A percentile compares a stretch with the other conserved stretches of the same genome.
phyloP scores from a whole-genome alignment of 2,113 vertebrate species.

The Lanius collurio region DNA sequence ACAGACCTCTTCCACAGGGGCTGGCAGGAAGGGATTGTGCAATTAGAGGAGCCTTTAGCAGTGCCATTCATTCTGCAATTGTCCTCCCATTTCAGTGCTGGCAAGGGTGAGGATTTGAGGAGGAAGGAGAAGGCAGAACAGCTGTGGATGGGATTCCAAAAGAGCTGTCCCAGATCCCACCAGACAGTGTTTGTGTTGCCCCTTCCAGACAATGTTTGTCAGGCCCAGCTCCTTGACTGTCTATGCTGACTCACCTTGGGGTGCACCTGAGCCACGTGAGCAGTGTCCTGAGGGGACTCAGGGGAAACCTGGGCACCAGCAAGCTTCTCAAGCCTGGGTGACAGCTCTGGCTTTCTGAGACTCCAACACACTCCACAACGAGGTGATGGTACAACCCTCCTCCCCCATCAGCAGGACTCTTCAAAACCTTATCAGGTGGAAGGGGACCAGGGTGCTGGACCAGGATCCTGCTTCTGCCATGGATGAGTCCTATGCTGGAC shows the following conservation, averaged over 20 bases:
- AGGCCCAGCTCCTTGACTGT: background rate
- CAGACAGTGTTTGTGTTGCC: background rate
- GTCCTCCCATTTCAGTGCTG: background rate
- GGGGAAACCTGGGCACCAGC: background rate
- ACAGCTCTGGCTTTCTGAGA: background rate
- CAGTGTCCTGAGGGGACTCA: too few relatives aligned
- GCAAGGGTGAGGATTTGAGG: background rate
- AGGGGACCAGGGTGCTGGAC: background rate
- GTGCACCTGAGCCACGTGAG: background rate
- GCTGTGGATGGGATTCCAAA: background rate
- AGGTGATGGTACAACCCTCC: background rate
- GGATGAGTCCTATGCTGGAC: accelerated
- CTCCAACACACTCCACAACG: accelerated
- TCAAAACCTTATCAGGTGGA: background rate
- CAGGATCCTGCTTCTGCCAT: background rate
- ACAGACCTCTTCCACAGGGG: background rate
- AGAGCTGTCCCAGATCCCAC: background rate
- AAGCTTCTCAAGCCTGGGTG: background rate
- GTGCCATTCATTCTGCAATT: background rate
- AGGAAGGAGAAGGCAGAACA: background rate
- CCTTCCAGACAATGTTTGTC: background rate
- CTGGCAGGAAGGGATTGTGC: background rate
- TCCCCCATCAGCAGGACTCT: background rate
- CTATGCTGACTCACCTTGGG: background rate
- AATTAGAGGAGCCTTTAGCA: background rate